Base-by-base conservation (phyloP, 2,888 invertebrate genomes). In the Sinodicranocentrus sp. region DNA sequence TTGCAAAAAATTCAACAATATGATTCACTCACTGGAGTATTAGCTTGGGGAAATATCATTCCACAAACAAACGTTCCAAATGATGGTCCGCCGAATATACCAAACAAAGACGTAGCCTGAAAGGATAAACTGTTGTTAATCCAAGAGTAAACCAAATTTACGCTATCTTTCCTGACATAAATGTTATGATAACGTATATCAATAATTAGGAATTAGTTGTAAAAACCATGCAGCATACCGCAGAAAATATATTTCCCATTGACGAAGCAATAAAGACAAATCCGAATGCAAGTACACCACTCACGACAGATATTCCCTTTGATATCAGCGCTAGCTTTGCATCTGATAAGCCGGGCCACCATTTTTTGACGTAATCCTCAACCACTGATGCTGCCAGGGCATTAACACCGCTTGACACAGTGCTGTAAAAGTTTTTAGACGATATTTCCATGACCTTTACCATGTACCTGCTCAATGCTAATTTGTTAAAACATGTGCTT, bases 321-420 rank as follows among this genome's bases (percentile, higher is more conserved):
- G 95, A 94, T 88, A 94, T 92, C 52, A 93, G 90, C 0, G 97
- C 96, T 26, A 96, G 96, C 78, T 89, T 89, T 8, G 87, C 68
- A 63, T 92, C 92, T 3, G 89, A 84, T 70, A 90, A 76, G 26
- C 89, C 86, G 2, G 88, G 88, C 19, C 83, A 75, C 80, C 78
- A 85, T 61, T 85, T 84, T 80, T 84, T 86, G 0, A 97, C 92
- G 78, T 98, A 92, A 91, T 98, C 98, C 91, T 97, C 95, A 89
- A 96, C 94, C 0, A 96, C 95, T 26, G 97, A 95, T 0, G 98
- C 98, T 0, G 98, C 95, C 85, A 98, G 91, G 0, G 98, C 97
- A 90, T 98, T 98, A 80, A 98, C 91, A 0, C 98, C 98, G n/a
- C 97, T 96, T 0, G 98, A 98, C 6, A 98, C 97, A 6, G 98